Percentiles rank a stretch among this genome's conserved stretches.
Evolutionary conservation across 2,113 vertebrate genomes (phyloP).

Genomic region (Halichoeres trimaculatus): DNA sequence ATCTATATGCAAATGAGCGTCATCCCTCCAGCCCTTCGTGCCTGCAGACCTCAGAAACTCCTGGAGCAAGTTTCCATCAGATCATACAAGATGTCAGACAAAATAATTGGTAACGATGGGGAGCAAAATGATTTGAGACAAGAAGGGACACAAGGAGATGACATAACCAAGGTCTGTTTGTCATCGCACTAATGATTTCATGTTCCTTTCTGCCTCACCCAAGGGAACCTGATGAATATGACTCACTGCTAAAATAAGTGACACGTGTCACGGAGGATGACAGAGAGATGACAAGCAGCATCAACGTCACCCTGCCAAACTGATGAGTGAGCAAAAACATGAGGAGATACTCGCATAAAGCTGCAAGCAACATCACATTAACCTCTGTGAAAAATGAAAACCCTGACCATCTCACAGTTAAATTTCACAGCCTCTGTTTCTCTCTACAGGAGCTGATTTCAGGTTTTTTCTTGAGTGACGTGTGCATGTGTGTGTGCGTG

Average conservation of each 20-base stretch:
- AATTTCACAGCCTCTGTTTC: conserved; percentile 23
- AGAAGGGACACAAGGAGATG: conserved; percentile 29
- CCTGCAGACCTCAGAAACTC: conserved; percentile 37
- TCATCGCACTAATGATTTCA: conserved; percentile 50
- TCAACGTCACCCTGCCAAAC: conserved; percentile 15
- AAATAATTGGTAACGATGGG: conserved; percentile 41
- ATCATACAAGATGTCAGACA: conserved; percentile 32
- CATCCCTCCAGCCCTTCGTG: conserved; percentile 2
- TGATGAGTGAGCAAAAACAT: conserved; percentile 43
- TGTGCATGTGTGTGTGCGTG: not conserved
- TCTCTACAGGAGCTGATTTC: conserved; percentile 31
- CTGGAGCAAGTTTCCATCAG: conserved; percentile 39
- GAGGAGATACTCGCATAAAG: not conserved
- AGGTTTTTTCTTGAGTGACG: conserved; percentile 46
- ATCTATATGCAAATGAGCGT: conserved; percentile 75
- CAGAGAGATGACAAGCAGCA: conserved; percentile 37
- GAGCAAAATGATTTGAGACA: conserved; percentile 35
- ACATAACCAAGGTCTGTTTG: conserved; percentile 45
- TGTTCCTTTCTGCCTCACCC: conserved; percentile 25
- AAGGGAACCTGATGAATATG: conserved; percentile 15
- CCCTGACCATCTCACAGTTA: no score
- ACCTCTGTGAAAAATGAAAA: no score
- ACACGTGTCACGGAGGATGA: conserved; percentile 39
- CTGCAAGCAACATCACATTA: not conserved
- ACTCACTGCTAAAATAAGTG: conserved; percentile 21